phyloP scores from a whole-genome alignment of 1,140 invertebrate species.

The Drosophila prosaltans region DNA sequence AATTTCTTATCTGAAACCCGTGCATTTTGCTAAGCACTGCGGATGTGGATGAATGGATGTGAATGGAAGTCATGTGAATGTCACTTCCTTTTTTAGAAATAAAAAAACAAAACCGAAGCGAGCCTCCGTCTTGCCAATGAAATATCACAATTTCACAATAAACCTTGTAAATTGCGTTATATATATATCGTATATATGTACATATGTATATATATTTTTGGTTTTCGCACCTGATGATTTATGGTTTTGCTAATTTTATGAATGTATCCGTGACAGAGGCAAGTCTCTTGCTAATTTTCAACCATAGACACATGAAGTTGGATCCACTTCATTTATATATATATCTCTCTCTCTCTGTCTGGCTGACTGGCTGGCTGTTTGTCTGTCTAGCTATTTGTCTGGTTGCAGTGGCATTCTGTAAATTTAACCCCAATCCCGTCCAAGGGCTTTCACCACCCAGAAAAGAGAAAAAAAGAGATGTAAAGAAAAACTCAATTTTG shows the following conservation, averaged over 20 bases:
- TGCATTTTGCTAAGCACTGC: slow-evolving; percentile 1
- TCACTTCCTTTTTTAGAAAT: neutral
- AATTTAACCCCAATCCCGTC: slow-evolving; percentile 5
- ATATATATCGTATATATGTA: too few species aligned
- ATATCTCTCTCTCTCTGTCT: neutral
- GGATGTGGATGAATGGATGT: slow-evolving; percentile 7
- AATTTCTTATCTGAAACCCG: slow-evolving; percentile 1
- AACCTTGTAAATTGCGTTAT: neutral
- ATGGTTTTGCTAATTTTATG: slow-evolving; percentile 23
- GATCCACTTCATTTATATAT: neutral
- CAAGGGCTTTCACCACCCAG: slow-evolving; percentile 1
- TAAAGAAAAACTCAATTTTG: slow-evolving; percentile 37
- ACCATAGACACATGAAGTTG: neutral
- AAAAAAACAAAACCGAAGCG: neutral
- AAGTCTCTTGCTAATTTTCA: slow-evolving; percentile 8
- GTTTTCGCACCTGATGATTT: slow-evolving; percentile 19
- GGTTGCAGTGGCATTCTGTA: neutral
- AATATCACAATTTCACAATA: neutral
- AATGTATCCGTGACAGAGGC: slow-evolving; percentile 7
- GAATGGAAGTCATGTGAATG: slow-evolving; percentile 12
- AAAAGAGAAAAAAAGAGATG: neutral
- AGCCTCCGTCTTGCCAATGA: neutral
- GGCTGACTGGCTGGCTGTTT: neutral
- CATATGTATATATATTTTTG: neutral
- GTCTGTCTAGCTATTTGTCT: neutral